Base-by-base conservation (phyloP, 2,888 invertebrate genomes). In the Sepiola atlantica region DNA sequence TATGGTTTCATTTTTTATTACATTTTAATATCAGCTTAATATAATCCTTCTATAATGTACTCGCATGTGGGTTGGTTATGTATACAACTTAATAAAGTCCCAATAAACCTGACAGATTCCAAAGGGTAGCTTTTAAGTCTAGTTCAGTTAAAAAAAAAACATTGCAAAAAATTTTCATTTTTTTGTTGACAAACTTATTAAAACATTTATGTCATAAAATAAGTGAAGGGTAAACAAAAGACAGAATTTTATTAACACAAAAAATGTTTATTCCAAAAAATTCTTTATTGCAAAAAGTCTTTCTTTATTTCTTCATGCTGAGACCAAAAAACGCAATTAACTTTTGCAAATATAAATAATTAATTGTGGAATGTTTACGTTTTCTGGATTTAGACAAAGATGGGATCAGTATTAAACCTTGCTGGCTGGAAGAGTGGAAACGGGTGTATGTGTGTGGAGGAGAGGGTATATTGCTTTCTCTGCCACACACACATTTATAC, bases 311-410 rank as follows among this genome's bases (percentile, higher is more conserved):
- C 61, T 28, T 77, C 32, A 77, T 77, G 12, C 14, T 32, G 32
- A 77, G n/a, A n/a, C n/a, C 77, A n/a, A 77, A 77, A 77, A 77
- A 77, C n/a, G 77, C 77, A 77, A n/a, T 77, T n/a, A 77, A 77
- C 77, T 16, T 77, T 77, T 21, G 14, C n/a, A 77, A 77, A 77
- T 77, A n/a, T 77, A 77, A 77, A 77, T 77, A 77, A n/a, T 77
- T 77, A 28, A n/a, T 77, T 77, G 14, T 77, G 77, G 77, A 77
- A 77, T 77, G 77, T 77, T 77, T 77, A n/a, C 77, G 18, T 77
- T 77, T 77, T 77, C 3, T 8, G n/a, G n/a, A 32, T 32, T 77
- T n/a, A 77, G 32, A 14, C 77, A 77, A n/a, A 77, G 77, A n/a
- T 24, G 24, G 24, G 32, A 77, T 77, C n/a, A 77, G 21, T 12